Evolutionary conservation across 30 jellyfish, hydroid and myxozoan species (phyloP).

Genomic region (Hydractinia symbiolongicarpus): DNA sequence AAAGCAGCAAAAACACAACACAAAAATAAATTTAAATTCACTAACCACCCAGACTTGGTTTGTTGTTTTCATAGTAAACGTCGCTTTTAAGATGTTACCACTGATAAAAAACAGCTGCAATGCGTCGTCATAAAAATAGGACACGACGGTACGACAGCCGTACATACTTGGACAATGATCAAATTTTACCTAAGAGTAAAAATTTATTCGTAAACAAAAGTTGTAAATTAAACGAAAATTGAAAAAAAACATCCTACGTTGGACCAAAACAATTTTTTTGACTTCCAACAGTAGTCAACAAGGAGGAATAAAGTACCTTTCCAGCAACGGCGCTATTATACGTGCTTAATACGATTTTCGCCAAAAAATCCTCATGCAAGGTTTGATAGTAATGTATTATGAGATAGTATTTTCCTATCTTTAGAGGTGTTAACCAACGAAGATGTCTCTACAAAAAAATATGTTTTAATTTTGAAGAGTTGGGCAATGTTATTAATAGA

Average conservation of each 20-base stretch:
- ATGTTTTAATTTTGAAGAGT: background rate
- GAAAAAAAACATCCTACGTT: background rate
- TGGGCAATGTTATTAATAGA: too few species aligned
- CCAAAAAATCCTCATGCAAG: slow-evolving; percentile 17
- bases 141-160: slow-evolving; percentile 72
- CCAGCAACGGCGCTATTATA: slow-evolving; percentile 56
- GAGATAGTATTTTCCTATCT: slow-evolving; percentile 31
- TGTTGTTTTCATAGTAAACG: slow-evolving; percentile 39
- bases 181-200: slow-evolving; percentile 14
- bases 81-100: slow-evolving; percentile 37
- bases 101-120: slow-evolving; percentile 30
- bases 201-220: background rate
- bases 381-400: slow-evolving; percentile 77
- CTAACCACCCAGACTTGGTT: slow-evolving; percentile 57
- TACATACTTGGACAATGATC: slow-evolving; percentile 59
- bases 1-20: too few species aligned
- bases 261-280: background rate
- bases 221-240: background rate
- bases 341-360: slow-evolving; percentile 57
- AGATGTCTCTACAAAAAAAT: slow-evolving; percentile 28
- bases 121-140: slow-evolving; percentile 28
- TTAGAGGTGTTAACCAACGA: slow-evolving; percentile 49
- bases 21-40: background rate
- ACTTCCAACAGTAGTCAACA: background rate
- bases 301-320: slow-evolving; percentile 4